Evolutionary conservation across 2,888 invertebrate genomes (phyloP), one percentile per base, ranked within the genome.

Genomic region (Lomographa bimaculata): DNA sequence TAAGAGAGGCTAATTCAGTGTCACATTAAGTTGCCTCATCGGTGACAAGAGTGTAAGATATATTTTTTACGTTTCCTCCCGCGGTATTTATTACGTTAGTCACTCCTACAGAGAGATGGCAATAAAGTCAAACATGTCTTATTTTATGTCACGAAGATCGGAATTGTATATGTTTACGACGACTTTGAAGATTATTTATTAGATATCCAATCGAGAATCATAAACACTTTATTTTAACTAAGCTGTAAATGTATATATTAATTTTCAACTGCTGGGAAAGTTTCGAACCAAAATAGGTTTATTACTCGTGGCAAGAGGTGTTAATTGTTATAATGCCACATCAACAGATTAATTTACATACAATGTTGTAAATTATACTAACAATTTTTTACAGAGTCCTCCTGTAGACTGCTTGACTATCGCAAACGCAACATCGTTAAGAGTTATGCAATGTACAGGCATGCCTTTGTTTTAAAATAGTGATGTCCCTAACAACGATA

Each of bases 31-130:
- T 63, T 61, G 57, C 62, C 64, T 60, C 47, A 46, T 56, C 61
- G 68, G 45, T 73, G 78, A 82, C 81, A 79, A 74, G 75, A 73
- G 66, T 63, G 71, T 78, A 76, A 66, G 71, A 65, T 72, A 64
- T 57, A 59, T 58, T 75, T 80, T 85, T 86, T 83, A 86, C 66
- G 81, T 76, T 71, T 71, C 68, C 50, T 60, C 53, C 72, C 69
- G 71, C 54, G 54, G 63, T 71, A 82, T 84, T 84, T 85, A 85
- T 79, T 70, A 59, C 73, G 48, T 65, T 73, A 79, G 79, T 79
- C 78, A 74, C 75, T 71, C 62, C 54, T 54, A 58, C 59, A 59
- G 65, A 63, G 60, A 63, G 66, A 62, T 42, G 55, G 68, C 64
- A 61, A 66, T 80, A 77, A 81, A 82, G 57, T 70, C 60, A 58